Conservation (phyloP, 2,797 vertebrate genomes). For the Catharus ustulatus region DNA sequence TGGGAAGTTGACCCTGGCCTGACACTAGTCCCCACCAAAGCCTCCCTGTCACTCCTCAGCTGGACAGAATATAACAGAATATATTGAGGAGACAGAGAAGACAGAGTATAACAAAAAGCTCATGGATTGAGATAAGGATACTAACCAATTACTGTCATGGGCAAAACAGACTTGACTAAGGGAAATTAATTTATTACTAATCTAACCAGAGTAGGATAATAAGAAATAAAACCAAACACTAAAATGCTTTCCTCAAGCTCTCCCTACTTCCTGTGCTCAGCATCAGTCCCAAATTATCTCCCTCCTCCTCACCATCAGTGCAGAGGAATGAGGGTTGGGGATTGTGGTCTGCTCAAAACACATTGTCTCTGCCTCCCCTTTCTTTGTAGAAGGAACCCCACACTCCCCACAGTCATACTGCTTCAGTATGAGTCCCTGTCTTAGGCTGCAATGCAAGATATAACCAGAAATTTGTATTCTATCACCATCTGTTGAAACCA, state of each 20-base stretch:
- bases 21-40: neutral
- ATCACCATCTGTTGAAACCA: no score
- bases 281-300: neutral
- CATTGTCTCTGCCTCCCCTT: neutral
- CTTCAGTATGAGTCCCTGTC: neutral
- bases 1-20: neutral
- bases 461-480: no score
- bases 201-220: neutral
- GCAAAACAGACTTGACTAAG: neutral
- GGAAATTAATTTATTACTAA: neutral
- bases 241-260: neutral
- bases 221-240: neutral
- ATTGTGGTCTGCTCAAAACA: neutral
- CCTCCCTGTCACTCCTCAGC: neutral
- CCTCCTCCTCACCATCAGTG: neutral
- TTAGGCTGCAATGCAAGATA: no score
- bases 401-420: neutral
- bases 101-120: neutral
- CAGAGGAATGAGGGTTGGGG: neutral
- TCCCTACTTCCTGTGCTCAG: neutral
- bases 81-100: neutral
- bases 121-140: neutral
- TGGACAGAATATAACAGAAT: neutral
- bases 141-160: neutral
- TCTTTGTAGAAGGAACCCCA: neutral